Base-by-base conservation (phyloP, 2,888 invertebrate species). In the Acanthacorydalis orientalis region DNA sequence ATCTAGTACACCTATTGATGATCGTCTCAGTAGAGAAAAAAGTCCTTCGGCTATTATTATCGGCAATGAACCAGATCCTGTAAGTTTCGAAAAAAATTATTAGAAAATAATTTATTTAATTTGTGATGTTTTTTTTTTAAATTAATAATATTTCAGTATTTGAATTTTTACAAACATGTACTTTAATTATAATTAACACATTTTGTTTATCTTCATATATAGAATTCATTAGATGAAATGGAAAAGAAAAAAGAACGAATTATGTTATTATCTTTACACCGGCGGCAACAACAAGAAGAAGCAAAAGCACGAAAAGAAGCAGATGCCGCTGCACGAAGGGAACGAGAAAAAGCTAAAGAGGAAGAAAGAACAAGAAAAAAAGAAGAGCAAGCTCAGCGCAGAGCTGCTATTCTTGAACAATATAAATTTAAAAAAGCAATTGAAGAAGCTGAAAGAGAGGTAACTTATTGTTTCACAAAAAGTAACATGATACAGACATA, bases 361-460 rank as follows among this genome's bases (percentile, higher is more conserved):
- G 81, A 91, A 62, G 76, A 82, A 63, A 75, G 87, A 68, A 69
- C 75, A 57, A 70, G 86, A 60, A 78, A 82, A 64, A 66, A 76
- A 69, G 64, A 86, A 57, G 92, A 93, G 59, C 93, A 95, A 64
- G 82, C 82, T 57, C 77, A 83, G n/a, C 73, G 92, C 50, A 69
- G 93, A 48, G 85, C 90, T 54, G 78, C 77, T 53, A 96, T 96
- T 60, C 75, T 93, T 56, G 90, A 91, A 60, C 88, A 91, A 65
- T 89, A 95, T 69, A 86, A 91, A 67, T 72, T 91, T 56, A 90
- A 93, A 64, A 95, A 95, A 67, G 87, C 88, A 48, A 80, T 88
- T 52, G 91, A 92, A 63, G 90, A 91, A 68, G 89, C 90, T 23
- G 88, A 89, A 64, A 68, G 86, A 61, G 88, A 88, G 74, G 85